Evolutionary conservation across 1,140 invertebrate genomes (phyloP).

Genomic region (Lordiphosa clarofinis): DNA sequence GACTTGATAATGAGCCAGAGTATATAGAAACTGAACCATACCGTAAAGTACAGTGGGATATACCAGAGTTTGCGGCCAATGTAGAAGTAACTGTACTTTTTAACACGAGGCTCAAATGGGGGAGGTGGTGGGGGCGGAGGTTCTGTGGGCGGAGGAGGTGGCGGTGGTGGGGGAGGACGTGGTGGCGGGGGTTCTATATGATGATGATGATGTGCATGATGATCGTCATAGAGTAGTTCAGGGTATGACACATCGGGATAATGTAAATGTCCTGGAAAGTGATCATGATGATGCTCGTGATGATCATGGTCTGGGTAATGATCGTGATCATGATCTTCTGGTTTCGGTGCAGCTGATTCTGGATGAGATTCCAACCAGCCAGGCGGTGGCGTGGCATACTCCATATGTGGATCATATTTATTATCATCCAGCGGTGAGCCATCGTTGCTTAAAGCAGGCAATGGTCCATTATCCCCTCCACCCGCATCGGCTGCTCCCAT

Average conservation of each 20-base stretch:
- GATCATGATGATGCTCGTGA: constrained; percentile 68
- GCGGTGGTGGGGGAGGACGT: constrained; percentile 72
- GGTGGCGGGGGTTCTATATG: constrained; percentile 42
- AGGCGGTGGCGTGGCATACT: constrained; percentile 71
- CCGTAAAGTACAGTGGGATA: constrained; percentile 89
- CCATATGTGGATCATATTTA: constrained; percentile 67
- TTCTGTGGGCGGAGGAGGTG: constrained; percentile 79
- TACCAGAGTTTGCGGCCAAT: constrained; percentile 91
- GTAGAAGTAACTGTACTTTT: constrained; percentile 90
- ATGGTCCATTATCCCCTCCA: constrained; percentile 12
- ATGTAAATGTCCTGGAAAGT: constrained; percentile 33
- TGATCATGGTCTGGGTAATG: constrained; percentile 57
- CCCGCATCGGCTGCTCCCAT: constrained; percentile 13
- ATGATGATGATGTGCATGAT: constrained; percentile 78
- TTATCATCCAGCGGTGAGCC: constrained; percentile 43
- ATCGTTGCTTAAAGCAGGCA: constrained; percentile 42
- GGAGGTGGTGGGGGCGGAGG: constrained; percentile 80
- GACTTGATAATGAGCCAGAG: constrained; percentile 88
- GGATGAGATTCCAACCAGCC: constrained; percentile 70
- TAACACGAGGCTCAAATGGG: constrained; percentile 84
- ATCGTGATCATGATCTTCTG: constrained; percentile 44
- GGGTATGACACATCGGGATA: constrained; percentile 69
- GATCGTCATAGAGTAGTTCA: constrained; percentile 70
- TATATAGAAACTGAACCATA: constrained; percentile 90
- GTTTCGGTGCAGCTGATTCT: constrained; percentile 51